phyloP scores from a whole-genome alignment of 2,797 vertebrate species.

The Leptatherina wallacei region DNA sequence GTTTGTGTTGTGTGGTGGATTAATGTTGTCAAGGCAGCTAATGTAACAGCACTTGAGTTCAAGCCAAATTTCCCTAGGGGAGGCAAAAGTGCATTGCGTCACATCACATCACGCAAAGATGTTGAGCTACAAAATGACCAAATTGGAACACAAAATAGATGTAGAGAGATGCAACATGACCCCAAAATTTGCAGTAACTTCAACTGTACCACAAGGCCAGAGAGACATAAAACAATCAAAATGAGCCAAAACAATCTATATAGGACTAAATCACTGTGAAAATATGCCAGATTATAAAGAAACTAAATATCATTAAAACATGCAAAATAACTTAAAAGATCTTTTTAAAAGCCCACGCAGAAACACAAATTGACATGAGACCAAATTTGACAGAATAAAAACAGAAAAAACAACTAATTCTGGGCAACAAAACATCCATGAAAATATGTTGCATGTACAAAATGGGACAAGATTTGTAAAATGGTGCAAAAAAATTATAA shows the following conservation, averaged over 20 bases:
- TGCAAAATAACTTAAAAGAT: not conserved
- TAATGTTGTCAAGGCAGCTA: too few species aligned
- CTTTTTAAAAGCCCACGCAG: not conserved
- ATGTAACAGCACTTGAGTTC: too few species aligned
- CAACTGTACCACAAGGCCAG: not conserved
- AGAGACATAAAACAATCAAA: not conserved
- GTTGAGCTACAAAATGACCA: too few species aligned
- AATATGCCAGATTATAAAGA: not conserved
- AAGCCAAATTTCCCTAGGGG: too few species aligned
- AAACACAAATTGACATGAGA: not conserved
- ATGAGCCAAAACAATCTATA: not conserved
- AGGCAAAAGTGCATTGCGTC: too few species aligned
- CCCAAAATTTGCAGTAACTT: not conserved
- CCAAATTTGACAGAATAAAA: not conserved
- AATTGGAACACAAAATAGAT: not conserved
- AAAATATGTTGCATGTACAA: not conserved
- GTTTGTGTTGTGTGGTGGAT: too few species aligned
- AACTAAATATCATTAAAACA: not conserved
- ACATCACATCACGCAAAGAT: too few species aligned
- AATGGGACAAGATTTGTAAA: not conserved
- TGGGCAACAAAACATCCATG: not conserved
- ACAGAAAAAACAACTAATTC: not conserved
- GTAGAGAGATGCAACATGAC: not conserved
- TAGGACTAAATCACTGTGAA: not conserved
- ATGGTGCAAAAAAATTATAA: not conserved